phyloP scores from a whole-genome alignment of 2,888 invertebrate species.

The Sarcophaga rosellei region DNA sequence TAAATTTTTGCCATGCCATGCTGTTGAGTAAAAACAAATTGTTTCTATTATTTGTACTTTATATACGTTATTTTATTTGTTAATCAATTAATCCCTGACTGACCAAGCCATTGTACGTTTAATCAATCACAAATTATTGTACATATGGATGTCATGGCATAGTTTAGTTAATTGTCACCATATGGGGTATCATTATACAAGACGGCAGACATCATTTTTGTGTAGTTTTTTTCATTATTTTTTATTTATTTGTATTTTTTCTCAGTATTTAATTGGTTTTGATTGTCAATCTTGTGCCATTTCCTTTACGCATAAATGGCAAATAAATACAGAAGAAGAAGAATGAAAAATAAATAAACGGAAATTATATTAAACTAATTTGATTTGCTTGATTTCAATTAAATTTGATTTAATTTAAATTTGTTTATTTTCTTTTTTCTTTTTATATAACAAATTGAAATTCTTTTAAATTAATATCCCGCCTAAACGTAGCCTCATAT shows the following conservation, averaged over 20 bases:
- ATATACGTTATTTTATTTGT: neutral
- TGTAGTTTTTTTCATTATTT: conserved; percentile 26
- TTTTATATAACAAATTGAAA: conserved; percentile 29
- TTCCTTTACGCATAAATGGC: neutral
- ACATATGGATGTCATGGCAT: neutral
- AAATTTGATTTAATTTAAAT: conserved; percentile 34
- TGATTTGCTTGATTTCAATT: conserved; percentile 25
- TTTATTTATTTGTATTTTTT: neutral
- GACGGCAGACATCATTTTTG: neutral
- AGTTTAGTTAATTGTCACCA: conserved; percentile 60
- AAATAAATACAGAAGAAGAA: conserved; percentile 27
- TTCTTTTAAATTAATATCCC: neutral
- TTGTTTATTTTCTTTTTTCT: neutral
- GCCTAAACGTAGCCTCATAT: no score
- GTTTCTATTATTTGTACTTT: neutral
- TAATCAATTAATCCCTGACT: conserved; percentile 3
- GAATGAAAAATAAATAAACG: conserved; percentile 10
- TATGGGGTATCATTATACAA: conserved; percentile 52
- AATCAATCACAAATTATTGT: conserved; percentile 41
- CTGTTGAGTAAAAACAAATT: neutral
- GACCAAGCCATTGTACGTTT: conserved; percentile 1
- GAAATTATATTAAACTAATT: conserved; percentile 56
- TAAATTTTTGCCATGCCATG: no score
- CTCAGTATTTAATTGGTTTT: no score
- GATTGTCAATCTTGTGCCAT: neutral